A percentile compares a stretch with the other conserved stretches of the same genome.
phyloP scores from a whole-genome alignment of 2,888 invertebrate species.

The Monopis laevigella region DNA sequence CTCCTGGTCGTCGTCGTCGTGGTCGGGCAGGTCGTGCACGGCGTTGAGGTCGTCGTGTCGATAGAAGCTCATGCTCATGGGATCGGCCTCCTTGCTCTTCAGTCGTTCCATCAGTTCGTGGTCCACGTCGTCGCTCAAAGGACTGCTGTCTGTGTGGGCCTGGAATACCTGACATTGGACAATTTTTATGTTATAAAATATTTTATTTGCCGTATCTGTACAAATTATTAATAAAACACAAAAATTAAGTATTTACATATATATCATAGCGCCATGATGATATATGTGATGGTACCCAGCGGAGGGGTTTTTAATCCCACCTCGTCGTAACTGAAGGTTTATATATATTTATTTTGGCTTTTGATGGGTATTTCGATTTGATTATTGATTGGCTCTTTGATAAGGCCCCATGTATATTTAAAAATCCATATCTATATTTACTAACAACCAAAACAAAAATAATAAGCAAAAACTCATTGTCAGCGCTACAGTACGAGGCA shows the following conservation, averaged over 20 bases:
- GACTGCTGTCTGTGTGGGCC: slow-evolving; percentile 53
- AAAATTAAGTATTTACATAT: too few relatives aligned
- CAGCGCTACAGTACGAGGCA: too few relatives aligned
- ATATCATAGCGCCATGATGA: too few relatives aligned
- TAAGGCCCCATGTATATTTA: background rate
- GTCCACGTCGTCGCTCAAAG: slow-evolving; percentile 49
- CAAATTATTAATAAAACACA: too few relatives aligned
- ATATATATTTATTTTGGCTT: background rate
- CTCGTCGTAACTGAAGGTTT: too few relatives aligned
- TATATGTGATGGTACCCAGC: too few relatives aligned
- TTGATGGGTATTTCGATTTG: too few relatives aligned
- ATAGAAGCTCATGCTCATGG: slow-evolving; percentile 73
- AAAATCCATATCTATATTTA: background rate
- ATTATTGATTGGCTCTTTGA: too few relatives aligned
- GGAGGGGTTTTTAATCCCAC: too few relatives aligned
- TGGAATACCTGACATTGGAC: slow-evolving; percentile 44
- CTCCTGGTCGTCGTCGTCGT: slow-evolving; percentile 55
- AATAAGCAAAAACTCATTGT: too few relatives aligned
- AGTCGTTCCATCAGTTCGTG: slow-evolving; percentile 58
- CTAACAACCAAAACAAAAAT: too few relatives aligned
- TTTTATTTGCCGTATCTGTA: background rate
- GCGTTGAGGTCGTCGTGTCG: slow-evolving; percentile 69
- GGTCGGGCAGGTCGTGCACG: slow-evolving; percentile 64
- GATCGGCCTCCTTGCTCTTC: slow-evolving; percentile 68
- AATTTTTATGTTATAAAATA: background rate